Percentiles rank a stretch among this genome's conserved stretches.
Evolutionary conservation across 2,113 vertebrate genomes (phyloP).

Genomic region (Taxidea taxus): DNA sequence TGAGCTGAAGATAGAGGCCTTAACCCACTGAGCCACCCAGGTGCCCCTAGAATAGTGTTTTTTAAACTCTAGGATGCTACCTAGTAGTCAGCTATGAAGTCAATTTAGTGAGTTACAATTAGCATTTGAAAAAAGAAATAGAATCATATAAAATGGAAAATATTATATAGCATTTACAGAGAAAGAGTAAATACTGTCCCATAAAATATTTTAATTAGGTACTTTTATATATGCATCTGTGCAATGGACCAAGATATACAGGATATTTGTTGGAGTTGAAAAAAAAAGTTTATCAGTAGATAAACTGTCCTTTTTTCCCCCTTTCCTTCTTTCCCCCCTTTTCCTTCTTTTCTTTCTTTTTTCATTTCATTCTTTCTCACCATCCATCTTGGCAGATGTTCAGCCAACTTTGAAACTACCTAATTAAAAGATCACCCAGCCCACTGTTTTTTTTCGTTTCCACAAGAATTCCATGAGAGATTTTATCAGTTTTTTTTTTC

Average conservation of each 20-base stretch:
- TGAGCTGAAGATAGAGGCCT: too few species aligned
- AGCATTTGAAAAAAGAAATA: not conserved
- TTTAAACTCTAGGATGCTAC: not conserved
- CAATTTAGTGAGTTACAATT: not conserved
- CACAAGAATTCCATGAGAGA: not conserved
- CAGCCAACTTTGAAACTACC: not conserved
- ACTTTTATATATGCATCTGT: not conserved
- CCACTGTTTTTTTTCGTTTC: not conserved
- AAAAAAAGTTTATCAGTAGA: not conserved
- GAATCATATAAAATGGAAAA: not conserved
- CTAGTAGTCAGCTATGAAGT: not conserved
- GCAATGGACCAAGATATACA: not conserved
- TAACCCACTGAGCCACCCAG: too few species aligned
- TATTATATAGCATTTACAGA: not conserved
- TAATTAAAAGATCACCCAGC: not conserved
- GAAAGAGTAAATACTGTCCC: not conserved
- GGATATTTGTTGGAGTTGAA: not conserved
- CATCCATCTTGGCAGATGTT: not conserved
- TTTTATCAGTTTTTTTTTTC: not conserved
- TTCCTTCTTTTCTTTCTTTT: not conserved
- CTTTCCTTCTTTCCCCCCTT: not conserved
- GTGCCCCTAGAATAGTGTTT: not conserved
- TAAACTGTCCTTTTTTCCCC: not conserved
- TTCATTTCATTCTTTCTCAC: not conserved
- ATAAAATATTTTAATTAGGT: not conserved